A percentile compares a stretch with the other conserved stretches of the same genome.
These are phyloP conservation scores for Coenonympha arcania DNA, from an alignment of 2,888 invertebrate genomes.

Conservation along the genomic window DNA sequence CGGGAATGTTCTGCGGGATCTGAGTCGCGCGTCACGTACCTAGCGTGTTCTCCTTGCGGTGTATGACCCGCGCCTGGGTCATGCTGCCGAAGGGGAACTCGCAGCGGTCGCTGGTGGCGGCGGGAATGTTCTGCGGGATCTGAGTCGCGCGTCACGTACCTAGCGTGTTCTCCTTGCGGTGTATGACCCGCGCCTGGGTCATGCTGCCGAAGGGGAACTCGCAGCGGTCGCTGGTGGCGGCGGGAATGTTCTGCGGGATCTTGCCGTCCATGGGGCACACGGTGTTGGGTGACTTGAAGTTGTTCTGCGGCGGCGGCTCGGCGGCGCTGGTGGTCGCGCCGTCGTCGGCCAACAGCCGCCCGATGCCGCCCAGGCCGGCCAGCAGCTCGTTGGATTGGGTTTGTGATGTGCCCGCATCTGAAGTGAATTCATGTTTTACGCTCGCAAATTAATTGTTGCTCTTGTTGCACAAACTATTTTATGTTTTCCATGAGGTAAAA, in stretches of 20 bases:
- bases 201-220: constrained; percentile 92
- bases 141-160: constrained; percentile 47
- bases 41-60: constrained; percentile 66
- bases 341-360: constrained; percentile 32
- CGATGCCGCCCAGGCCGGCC: constrained; percentile 57
- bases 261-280: constrained; percentile 89
- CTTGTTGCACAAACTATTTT: no score
- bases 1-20: not conserved
- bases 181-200: constrained; percentile 91
- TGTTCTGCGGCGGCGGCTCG: constrained; percentile 64
- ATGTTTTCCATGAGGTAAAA: no score
- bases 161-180: constrained; percentile 78
- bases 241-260: constrained; percentile 74
- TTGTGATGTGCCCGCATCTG: constrained; percentile 58
- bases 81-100: constrained; percentile 16
- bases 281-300: constrained; percentile 87
- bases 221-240: constrained; percentile 71
- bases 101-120: constrained; percentile 35
- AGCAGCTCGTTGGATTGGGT: constrained; percentile 51
- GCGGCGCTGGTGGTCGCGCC: constrained; percentile 55
- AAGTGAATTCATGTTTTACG: not conserved
- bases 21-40: not conserved
- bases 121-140: constrained; percentile 74
- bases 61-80: constrained; percentile 82
- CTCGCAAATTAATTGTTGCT: no score